phyloP scores from a whole-genome alignment of 2,888 invertebrate species.

The Amphipyra berbera region DNA sequence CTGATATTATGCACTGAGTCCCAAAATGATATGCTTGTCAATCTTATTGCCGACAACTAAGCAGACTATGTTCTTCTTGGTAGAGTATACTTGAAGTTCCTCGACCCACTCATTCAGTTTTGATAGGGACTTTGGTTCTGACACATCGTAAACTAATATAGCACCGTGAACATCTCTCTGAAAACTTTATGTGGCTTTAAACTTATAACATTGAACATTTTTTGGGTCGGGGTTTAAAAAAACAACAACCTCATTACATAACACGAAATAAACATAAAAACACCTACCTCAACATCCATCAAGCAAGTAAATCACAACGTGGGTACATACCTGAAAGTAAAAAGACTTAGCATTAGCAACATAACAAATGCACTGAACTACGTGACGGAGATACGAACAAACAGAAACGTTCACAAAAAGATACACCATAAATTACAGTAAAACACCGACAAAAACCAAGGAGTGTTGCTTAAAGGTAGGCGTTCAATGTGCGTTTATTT shows the following conservation, averaged over 20 bases:
- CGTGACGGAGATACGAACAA: constrained; percentile 72
- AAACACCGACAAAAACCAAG: constrained; percentile 79
- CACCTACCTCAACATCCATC: constrained; percentile 38
- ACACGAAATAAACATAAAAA: not conserved
- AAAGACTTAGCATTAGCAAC: constrained; percentile 52
- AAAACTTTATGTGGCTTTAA: no score
- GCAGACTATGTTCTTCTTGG: no score
- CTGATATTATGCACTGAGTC: no score
- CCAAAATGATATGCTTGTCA: no score
- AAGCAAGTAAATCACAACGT: constrained; percentile 32
- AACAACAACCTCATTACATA: not conserved
- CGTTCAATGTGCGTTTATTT: constrained; percentile 55
- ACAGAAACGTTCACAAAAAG: constrained; percentile 72
- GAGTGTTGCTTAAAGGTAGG: constrained; percentile 65
- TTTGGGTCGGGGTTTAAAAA: not conserved
- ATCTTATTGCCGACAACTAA: no score
- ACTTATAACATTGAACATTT: no score
- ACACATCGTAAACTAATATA: no score
- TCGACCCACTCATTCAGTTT: no score
- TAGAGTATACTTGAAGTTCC: no score
- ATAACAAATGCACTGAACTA: constrained; percentile 75
- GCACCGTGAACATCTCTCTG: no score
- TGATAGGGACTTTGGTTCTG: no score
- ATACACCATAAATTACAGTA: constrained; percentile 84
- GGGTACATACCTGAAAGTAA: constrained; percentile 64